A percentile compares a stretch with the other conserved stretches of the same genome.
These are phyloP conservation scores for Chaetodon trifascialis DNA, from an alignment of 2,113 vertebrate species.

Conservation along the genomic window DNA sequence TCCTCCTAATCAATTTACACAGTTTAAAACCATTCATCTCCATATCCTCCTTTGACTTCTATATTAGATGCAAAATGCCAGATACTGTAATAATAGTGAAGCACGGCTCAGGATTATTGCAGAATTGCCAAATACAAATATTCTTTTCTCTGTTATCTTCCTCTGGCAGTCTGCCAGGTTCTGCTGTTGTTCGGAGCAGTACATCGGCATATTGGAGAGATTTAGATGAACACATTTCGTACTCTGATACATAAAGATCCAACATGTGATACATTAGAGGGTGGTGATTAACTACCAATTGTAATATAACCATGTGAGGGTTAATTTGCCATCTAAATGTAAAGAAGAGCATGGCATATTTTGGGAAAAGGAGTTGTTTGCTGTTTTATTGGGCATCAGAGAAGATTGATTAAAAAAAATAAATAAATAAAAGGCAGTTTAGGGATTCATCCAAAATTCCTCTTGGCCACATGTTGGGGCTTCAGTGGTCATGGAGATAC, in stretches of 20 bases:
- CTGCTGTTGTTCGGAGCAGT: conserved; percentile 30
- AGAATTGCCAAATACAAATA: conserved; percentile 71
- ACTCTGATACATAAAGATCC: conserved; percentile 33
- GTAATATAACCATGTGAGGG: not conserved
- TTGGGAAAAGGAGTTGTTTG: not conserved
- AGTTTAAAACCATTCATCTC: conserved; percentile 73
- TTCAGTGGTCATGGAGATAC: too few species aligned
- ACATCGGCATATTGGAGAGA: conserved; percentile 26
- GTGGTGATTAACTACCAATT: conserved; percentile 16
- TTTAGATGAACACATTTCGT: conserved; percentile 46
- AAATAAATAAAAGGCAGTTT: too few species aligned
- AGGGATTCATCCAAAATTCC: too few species aligned
- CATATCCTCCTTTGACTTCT: conserved; percentile 71
- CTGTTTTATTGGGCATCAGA: too few species aligned
- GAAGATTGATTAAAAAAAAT: too few species aligned
- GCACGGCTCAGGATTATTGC: conserved; percentile 68
- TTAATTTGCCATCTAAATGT: not conserved
- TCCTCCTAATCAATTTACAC: conserved; percentile 71
- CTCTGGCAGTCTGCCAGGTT: conserved; percentile 58
- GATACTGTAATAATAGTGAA: conserved; percentile 71
- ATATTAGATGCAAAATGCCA: conserved; percentile 76
- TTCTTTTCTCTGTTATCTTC: conserved; percentile 62
- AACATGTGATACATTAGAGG: conserved; percentile 33
- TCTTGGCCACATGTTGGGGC: too few species aligned
- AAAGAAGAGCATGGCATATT: not conserved